Evolutionary conservation across 2,113 vertebrate species (phyloP), one percentile per base, ranked within the genome.

Genomic region (Agelaius tricolor): DNA sequence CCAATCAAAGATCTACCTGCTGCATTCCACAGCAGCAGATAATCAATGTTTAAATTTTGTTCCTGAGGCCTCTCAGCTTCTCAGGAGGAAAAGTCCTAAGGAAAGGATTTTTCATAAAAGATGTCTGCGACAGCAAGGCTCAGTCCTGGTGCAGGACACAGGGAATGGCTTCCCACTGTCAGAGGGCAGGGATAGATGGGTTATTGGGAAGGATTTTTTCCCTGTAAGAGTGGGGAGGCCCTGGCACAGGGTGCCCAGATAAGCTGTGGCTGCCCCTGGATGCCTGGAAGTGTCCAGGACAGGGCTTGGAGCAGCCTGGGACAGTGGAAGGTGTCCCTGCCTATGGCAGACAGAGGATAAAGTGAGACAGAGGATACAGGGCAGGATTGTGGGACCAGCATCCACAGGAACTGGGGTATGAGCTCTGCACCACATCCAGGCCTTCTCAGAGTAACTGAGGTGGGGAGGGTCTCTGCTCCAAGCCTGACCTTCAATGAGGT

Each of bases 361-460:
- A 57, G 6, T 5, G 13, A 14, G 44, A 35, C 6, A 55, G 35
- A 23, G 41, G 28, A 35, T 37, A n/a, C 57, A n/a, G 31, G 52
- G 62, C 52, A 67, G 61, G 62, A 43, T 0, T 6, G 20, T 55
- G 72, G 49, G 49, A 68, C 5, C 39, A 57, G 23, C 27, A 9
- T 26, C 20, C 17, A 24, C 35, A 68, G 39, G 28, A 54, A 18
- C 1, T 2, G 1, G 31, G 20, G 5, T 22, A 57, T 0, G 1
- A 80, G 14, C 7, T 66, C 47, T 35, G 52, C 30, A 49, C 24
- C 27, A 44, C 22, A 13, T 22, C 61, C 69, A 21, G 41, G 33
- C 4, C 8, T 69, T 43, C 58, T 49, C 41, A 71, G 37, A 77
- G 9, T 6, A 73, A 13, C 44, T 59, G 63, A 67, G 28, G 15